Percentiles rank a stretch among this genome's conserved stretches.
These are phyloP conservation scores for Megaleporinus macrocephalus DNA, from an alignment of 2,113 vertebrate species.

Conservation along the genomic window DNA sequence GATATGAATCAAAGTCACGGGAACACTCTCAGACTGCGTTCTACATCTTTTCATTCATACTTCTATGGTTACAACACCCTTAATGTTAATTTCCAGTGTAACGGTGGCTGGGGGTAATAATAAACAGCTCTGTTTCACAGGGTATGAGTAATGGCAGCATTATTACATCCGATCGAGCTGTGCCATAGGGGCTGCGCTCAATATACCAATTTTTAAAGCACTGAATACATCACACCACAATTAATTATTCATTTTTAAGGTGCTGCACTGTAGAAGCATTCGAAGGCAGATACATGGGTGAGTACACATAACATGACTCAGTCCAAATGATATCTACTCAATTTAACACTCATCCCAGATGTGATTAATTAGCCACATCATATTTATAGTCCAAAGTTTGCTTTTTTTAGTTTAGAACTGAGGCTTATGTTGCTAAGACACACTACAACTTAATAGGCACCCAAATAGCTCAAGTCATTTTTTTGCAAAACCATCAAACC, in stretches of 20 bases:
- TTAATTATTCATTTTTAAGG: conserved; percentile 35
- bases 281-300: not conserved
- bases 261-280: conserved; percentile 1
- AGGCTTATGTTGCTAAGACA: too few relatives aligned
- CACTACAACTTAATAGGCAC: too few relatives aligned
- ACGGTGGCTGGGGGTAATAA: not conserved
- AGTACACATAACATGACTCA: too few relatives aligned
- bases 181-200: not conserved
- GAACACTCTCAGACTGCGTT: not conserved
- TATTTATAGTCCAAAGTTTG: too few relatives aligned
- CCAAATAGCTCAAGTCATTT: too few relatives aligned
- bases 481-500: too few relatives aligned
- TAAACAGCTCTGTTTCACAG: not conserved
- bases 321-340: too few relatives aligned
- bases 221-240: conserved; percentile 1
- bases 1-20: not conserved
- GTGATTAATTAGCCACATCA: too few relatives aligned
- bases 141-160: not conserved
- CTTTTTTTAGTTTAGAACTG: too few relatives aligned
- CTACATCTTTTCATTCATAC: not conserved
- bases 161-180: conserved; percentile 22
- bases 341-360: too few relatives aligned
- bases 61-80: not conserved
- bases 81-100: not conserved
- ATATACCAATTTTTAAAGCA: conserved; percentile 3